Base-by-base conservation (phyloP, 1,140 invertebrate species). In the Maniola jurtina region DNA sequence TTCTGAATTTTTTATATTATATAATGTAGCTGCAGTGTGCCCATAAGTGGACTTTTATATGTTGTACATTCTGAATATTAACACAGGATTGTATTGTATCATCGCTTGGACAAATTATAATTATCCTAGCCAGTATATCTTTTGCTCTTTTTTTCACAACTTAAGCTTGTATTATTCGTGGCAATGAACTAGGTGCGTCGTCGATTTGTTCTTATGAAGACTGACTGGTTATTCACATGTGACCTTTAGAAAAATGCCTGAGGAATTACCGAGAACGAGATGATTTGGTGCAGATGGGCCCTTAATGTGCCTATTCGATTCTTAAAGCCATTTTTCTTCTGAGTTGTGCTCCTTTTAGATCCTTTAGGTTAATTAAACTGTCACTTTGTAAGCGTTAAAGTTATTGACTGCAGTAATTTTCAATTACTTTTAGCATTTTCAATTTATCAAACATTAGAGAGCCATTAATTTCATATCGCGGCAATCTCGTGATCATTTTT, bases 151-250 rank as follows among this genome's bases (percentile, higher is more conserved):
- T 78, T 77, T 80, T 73, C 34, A 69, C 64, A 66, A 73, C 68
- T 75, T 73, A 61, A 75, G 74, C 73, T 72, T 76, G 79, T 84
- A 87, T 85, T 85, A 87, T 83, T 76, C 64, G 78, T 75, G 77
- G 71, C 80, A 81, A 80, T 80, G 84, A 80, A 87, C 83, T 73
- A 80, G 71, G 42, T 45, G 42, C 42, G 42, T 57, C 64, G 74
- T 75, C 70, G 75, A 81, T 83, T 76, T 80, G 67, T 73, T 77
- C 71, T 56, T 73, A 72, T 71, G 76, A 79, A 79, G 75, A 77
- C 73, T 76, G 66, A 61, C 70, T 84, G 85, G 85, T 83, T 86
- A 68, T 85, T 85, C 79, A 88, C 85, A 64, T 75, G 72, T 84
- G 85, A 85, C 85, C 85, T 88, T 88, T 88, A 81, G 66, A 75